Conservation (phyloP, 92 coral and sea anemone genomes). For the Desmophyllum pertusum region DNA sequence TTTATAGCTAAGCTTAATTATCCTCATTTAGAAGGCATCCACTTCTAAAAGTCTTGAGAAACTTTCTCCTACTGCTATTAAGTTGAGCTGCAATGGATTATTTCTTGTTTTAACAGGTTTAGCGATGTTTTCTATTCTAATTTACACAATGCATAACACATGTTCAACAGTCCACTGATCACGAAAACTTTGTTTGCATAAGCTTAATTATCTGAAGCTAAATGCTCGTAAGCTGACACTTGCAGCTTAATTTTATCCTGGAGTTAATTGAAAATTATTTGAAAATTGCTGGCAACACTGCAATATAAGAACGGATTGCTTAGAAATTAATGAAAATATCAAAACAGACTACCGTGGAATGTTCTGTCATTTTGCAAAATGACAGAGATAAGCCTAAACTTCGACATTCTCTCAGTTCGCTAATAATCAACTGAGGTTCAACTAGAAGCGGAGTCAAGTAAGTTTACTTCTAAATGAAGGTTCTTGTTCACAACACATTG, state of each 20-base stretch:
- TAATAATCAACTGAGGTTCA: too few species aligned
- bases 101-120: conserved; percentile 16
- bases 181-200: conserved; percentile 26
- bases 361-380: conserved; percentile 14
- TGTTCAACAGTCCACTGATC: not conserved
- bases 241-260: not conserved
- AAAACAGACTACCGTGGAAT: conserved; percentile 44
- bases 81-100: not conserved
- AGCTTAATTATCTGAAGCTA: conserved; percentile 3
- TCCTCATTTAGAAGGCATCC: not conserved
- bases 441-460: too few species aligned
- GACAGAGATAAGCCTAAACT: too few species aligned
- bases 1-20: too few species aligned
- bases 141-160: not conserved
- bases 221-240: not conserved
- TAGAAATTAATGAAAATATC: conserved; percentile 14
- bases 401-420: conserved; percentile 3
- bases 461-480: too few species aligned
- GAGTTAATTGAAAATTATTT: not conserved
- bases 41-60: not conserved
- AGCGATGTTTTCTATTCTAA: not conserved
- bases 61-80: too few species aligned
- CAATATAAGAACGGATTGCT: conserved; percentile 16
- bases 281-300: not conserved
- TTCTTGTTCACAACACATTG: too few species aligned